Percentiles rank a stretch among this genome's conserved stretches.
Evolutionary conservation across 2,888 invertebrate genomes (phyloP).

Genomic region (Calephelis perditalis): DNA sequence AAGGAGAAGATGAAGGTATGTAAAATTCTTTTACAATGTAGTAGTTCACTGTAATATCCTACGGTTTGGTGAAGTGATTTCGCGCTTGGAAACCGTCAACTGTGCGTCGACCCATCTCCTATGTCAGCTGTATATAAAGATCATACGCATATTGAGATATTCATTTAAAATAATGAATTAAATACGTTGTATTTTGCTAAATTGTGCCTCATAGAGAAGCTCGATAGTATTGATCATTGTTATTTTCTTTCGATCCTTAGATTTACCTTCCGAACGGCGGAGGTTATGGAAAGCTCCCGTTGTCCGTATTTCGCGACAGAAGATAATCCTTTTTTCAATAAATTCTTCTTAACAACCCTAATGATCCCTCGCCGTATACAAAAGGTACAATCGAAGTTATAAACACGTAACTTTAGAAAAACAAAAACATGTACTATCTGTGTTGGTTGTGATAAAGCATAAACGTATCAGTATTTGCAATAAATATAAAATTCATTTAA

Average conservation of each 20-base stretch:
- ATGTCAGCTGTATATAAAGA: conserved; percentile 76
- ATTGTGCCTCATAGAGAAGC: conserved; percentile 38
- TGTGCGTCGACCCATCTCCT: conserved; percentile 64
- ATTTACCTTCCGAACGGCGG: conserved; percentile 59
- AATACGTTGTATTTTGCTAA: conserved; percentile 48
- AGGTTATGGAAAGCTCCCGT: conserved; percentile 70
- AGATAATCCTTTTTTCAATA: conserved; percentile 57
- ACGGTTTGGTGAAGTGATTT: conserved; percentile 43
- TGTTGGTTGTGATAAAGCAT: conserved; percentile 58
- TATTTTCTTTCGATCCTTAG: conserved; percentile 56
- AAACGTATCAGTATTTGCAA: conserved; percentile 24
- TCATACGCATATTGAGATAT: conserved; percentile 68
- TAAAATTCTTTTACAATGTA: conserved; percentile 35
- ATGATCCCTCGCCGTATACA: conserved; percentile 62
- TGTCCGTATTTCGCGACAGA: conserved; percentile 62
- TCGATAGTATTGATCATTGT: conserved; percentile 36
- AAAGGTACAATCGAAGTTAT: conserved; percentile 51
- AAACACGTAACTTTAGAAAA: conserved; percentile 40
- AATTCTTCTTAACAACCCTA: conserved; percentile 60
- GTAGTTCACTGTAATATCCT: conserved; percentile 33
- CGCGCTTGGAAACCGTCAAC: conserved; percentile 58
- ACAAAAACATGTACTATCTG: conserved; percentile 52
- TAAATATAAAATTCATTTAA: conserved; percentile 13
- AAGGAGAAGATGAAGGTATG: conserved; percentile 84
- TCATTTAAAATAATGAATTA: conserved; percentile 65